Conservation (phyloP, 2,888 invertebrate species). For the Nephrotoma flavescens region DNA sequence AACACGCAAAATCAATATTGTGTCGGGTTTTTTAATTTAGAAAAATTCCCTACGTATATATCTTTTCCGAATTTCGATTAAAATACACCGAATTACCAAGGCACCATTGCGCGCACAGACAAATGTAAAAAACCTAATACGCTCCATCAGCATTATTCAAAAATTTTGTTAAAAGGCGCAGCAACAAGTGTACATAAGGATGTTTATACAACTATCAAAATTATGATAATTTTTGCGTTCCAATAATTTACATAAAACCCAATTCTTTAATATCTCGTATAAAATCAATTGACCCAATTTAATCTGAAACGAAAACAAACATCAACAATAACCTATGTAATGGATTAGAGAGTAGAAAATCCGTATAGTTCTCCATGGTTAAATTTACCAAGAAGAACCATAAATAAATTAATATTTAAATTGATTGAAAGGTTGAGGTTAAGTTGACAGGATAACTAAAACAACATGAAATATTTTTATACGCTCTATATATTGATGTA, state of each 20-base stretch:
- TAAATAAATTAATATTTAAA: background rate
- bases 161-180: background rate
- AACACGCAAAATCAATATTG: background rate
- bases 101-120: background rate
- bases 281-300: background rate
- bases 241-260: background rate
- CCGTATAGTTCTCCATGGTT: background rate
- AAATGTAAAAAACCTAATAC: background rate
- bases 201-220: background rate
- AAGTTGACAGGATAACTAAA: background rate
- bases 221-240: background rate
- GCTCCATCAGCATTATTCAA: background rate
- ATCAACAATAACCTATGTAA: background rate
- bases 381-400: background rate
- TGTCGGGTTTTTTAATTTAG: too few species aligned
- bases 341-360: background rate
- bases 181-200: background rate
- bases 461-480: too few species aligned
- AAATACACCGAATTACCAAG: background rate
- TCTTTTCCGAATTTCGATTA: background rate
- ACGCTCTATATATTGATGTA: too few species aligned
- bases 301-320: background rate
- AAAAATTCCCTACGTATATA: background rate
- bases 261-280: background rate
- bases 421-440: background rate